These are phyloP conservation scores for Physeter macrocephalus DNA, from an alignment of 2,113 vertebrate species.

Conservation along the genomic window DNA sequence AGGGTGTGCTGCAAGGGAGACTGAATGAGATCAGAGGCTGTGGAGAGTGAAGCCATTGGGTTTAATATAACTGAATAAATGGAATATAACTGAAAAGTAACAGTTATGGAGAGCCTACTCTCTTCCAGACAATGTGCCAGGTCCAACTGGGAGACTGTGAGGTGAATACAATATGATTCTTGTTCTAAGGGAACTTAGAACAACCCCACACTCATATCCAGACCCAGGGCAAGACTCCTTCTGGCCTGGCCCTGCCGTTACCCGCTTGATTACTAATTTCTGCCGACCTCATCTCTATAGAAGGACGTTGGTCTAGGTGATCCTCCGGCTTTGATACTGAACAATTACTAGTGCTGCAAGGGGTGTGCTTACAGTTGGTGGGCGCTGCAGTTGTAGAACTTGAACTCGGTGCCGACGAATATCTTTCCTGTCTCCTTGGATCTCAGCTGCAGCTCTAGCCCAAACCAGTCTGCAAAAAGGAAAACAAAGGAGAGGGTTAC, in stretches of 20 bases:
- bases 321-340: neutral
- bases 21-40: neutral
- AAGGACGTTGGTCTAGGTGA: neutral
- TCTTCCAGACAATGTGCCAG: neutral
- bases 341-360: rapidly evolving
- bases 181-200: neutral
- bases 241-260: neutral
- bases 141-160: neutral
- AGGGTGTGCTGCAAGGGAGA: neutral
- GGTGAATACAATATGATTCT: neutral
- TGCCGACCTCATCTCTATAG: neutral
- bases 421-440: conserved; percentile 95
- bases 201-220: neutral
- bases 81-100: neutral
- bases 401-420: conserved; percentile 97
- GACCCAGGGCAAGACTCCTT: neutral
- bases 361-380: conserved; percentile 92
- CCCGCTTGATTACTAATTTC: neutral
- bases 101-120: neutral
- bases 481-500: neutral
- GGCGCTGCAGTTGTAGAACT: conserved; percentile 99
- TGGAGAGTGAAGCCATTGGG: neutral
- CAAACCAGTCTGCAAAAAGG: conserved; percentile 90
- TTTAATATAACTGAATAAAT: neutral
- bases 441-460: conserved; percentile 92